Evolutionary conservation across 2,797 vertebrate genomes (phyloP).

Genomic region (Etheostoma perlongum): DNA sequence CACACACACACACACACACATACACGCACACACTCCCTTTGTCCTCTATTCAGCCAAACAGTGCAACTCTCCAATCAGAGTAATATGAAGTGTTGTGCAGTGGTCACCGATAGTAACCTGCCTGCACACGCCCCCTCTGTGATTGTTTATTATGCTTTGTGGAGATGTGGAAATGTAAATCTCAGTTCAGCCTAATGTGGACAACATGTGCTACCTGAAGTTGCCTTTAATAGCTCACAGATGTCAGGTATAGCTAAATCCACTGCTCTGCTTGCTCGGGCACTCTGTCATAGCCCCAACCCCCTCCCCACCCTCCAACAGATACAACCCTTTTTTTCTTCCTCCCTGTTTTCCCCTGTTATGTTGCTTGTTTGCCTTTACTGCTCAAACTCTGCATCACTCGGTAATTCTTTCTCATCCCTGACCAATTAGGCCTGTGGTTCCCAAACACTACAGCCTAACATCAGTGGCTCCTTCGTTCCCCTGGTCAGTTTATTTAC

Average conservation of each 20-base stretch:
- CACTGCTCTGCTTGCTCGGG: constrained; percentile 57
- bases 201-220: constrained; percentile 94
- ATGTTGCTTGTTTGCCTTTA: constrained; percentile 81
- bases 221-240: constrained; percentile 90
- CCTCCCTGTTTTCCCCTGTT: constrained; percentile 55
- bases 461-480: constrained; percentile 68
- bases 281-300: constrained; percentile 49
- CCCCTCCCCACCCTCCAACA: not conserved
- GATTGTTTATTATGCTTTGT: constrained; percentile 94
- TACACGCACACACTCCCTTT: constrained; percentile 36
- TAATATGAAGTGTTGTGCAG: constrained; percentile 17
- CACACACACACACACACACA: constrained; percentile 25
- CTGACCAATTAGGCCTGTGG: constrained; percentile 79
- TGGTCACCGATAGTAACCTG: constrained; percentile 57
- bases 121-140: constrained; percentile 55
- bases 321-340: constrained; percentile 32
- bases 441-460: constrained; percentile 82
- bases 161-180: constrained; percentile 92
- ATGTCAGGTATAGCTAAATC: constrained; percentile 83
- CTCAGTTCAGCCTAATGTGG: constrained; percentile 89
- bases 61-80: constrained; percentile 31
- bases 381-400: constrained; percentile 53
- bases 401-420: constrained; percentile 74
- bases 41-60: constrained; percentile 29
- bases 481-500: constrained; percentile 84